A percentile compares a stretch with the other conserved stretches of the same genome.
These are phyloP conservation scores for Physella acuta DNA, from an alignment of 1,140 invertebrate genomes.

Conservation along the genomic window DNA sequence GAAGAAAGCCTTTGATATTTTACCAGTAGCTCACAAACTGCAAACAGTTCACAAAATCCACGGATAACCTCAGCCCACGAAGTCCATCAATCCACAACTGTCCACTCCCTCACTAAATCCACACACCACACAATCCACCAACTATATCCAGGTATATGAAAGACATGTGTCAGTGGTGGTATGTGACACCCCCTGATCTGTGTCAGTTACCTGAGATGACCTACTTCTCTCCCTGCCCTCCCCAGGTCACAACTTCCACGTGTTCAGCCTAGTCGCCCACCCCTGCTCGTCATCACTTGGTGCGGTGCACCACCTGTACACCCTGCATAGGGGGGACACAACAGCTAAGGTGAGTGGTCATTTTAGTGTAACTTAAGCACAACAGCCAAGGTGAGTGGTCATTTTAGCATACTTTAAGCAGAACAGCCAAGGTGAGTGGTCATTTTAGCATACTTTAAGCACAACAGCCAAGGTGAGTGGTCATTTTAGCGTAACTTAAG, in stretches of 20 bases:
- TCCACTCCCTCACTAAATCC: not conserved
- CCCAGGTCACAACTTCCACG: conserved; percentile 84
- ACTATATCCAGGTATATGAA: not conserved
- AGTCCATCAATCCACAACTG: not conserved
- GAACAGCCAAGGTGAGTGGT: no score
- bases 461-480: no score
- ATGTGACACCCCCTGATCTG: no score
- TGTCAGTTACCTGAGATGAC: no score
- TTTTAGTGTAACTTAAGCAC: no score
- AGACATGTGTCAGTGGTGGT: no score
- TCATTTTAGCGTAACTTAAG: no score
- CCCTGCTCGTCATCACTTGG: conserved; percentile 82
- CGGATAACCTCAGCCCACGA: not conserved
- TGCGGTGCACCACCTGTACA: conserved; percentile 94
- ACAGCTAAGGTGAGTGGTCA: conserved; percentile 62
- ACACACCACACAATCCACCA: not conserved
- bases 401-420: no score
- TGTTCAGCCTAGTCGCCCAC: conserved; percentile 92
- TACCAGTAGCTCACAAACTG: not conserved
- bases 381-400: no score
- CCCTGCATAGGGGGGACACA: conserved; percentile 80
- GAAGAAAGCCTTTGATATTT: no score
- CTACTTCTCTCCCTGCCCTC: not conserved
- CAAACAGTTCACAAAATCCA: no score
- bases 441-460: no score